Evolutionary conservation across 2,888 invertebrate species (phyloP).

Genomic region (Schizotus pectinicornis): DNA sequence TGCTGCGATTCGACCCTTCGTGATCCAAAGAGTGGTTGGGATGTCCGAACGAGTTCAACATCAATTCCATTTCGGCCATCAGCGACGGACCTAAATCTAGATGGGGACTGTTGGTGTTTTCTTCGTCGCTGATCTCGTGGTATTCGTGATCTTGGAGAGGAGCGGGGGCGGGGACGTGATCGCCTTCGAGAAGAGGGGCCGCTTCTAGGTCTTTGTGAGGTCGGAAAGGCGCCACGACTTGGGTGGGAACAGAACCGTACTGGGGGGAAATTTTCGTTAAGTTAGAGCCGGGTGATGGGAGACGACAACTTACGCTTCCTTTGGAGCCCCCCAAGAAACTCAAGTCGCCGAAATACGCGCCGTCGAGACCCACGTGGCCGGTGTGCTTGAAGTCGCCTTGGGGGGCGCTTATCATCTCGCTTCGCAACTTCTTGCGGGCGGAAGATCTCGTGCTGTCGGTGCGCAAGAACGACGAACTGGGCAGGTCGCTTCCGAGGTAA

Average conservation of each 20-base stretch:
- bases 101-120: conserved; percentile 62
- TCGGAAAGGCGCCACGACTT: conserved; percentile 88
- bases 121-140: conserved; percentile 84
- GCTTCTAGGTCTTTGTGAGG: conserved; percentile 84
- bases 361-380: conserved; percentile 93
- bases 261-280: conserved; percentile 48
- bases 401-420: conserved; percentile 96
- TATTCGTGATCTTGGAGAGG: conserved; percentile 72
- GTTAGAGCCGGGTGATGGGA: not conserved
- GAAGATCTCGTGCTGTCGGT: conserved; percentile 70
- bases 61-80: conserved; percentile 88
- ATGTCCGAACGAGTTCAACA: conserved; percentile 72
- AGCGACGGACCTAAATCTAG: conserved; percentile 88
- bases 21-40: conserved; percentile 45
- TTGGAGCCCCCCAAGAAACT: conserved; percentile 70
- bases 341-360: conserved; percentile 96
- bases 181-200: conserved; percentile 65
- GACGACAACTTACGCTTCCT: conserved; percentile 49
- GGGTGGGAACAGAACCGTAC: conserved; percentile 82
- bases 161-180: conserved; percentile 54
- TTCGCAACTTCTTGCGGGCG: conserved; percentile 70
- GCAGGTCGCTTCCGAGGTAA: conserved; percentile 79
- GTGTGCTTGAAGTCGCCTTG: conserved; percentile 98
- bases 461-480: conserved; percentile 62
- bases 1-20: conserved; percentile 69